Percentiles rank a stretch among this genome's conserved stretches.
These are phyloP conservation scores for Dascyllus trimaculatus DNA, from an alignment of 2,113 vertebrate species.

Conservation along the genomic window DNA sequence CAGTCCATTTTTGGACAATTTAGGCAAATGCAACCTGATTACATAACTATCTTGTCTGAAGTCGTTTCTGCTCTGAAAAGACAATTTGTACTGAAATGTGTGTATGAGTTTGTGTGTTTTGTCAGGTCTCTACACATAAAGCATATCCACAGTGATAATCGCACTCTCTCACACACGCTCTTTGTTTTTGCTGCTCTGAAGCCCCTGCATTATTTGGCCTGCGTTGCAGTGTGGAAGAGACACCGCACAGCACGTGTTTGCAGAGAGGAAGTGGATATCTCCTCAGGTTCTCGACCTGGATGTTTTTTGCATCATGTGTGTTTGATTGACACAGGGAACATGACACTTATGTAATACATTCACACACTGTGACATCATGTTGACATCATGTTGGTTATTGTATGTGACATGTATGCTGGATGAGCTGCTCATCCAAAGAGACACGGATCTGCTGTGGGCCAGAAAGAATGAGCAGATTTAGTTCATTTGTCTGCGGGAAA, in stretches of 20 bases:
- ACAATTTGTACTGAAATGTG: constrained; percentile 37
- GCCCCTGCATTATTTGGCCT: constrained; percentile 32
- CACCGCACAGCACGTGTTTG: background rate
- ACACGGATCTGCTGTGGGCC: constrained; percentile 21
- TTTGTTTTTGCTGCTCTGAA: constrained; percentile 2
- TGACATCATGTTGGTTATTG: constrained; percentile 27
- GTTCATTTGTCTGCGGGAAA: constrained; percentile 35
- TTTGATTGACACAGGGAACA: constrained; percentile 22
- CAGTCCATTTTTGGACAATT: constrained; percentile 25
- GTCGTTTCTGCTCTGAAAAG: constrained; percentile 33
- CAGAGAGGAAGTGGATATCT: background rate
- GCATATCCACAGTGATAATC: constrained; percentile 26
- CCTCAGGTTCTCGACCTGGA: background rate
- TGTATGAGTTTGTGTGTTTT: constrained; percentile 31
- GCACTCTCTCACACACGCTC: constrained; percentile 2
- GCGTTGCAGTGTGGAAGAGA: background rate
- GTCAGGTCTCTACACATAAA: constrained; percentile 25
- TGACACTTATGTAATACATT: constrained; percentile 24
- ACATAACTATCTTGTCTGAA: constrained; percentile 54
- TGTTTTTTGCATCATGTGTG: background rate
- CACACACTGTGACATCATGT: constrained; percentile 6
- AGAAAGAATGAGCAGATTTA: constrained; percentile 24
- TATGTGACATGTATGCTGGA: constrained; percentile 35
- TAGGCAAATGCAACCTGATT: constrained; percentile 44
- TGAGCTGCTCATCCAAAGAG: constrained; percentile 39